phyloP scores from a whole-genome alignment of 2,797 vertebrate species.

The Antrozous pallidus region DNA sequence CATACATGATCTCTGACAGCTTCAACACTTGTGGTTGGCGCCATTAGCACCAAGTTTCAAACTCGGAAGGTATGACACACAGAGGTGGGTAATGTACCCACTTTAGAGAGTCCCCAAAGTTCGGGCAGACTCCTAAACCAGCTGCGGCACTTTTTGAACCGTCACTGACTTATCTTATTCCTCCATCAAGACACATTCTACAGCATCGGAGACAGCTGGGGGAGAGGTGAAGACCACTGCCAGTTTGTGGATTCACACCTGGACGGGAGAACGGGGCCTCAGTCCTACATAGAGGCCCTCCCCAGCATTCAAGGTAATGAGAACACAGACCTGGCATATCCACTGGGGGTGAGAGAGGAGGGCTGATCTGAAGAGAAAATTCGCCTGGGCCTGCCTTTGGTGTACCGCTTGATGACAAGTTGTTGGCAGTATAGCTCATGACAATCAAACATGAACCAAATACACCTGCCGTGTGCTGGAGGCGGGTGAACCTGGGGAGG shows the following conservation, averaged over 20 bases:
- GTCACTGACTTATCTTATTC: not conserved
- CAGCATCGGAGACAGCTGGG: conserved; percentile 94
- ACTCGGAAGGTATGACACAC: not conserved
- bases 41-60: not conserved
- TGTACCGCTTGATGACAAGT: not conserved
- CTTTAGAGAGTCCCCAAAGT: not conserved
- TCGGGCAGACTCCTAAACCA: not conserved
- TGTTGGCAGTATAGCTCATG: not conserved
- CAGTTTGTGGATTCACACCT: conserved; percentile 98
- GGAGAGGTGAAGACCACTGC: conserved; percentile 97
- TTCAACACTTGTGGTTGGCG: not conserved
- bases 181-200: conserved; percentile 91
- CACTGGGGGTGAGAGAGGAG: not conserved
- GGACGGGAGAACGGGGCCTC: conserved; percentile 94
- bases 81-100: not conserved
- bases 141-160: not conserved
- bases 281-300: conserved; percentile 87
- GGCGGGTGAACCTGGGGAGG: not conserved
- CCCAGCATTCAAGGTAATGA: conserved; percentile 91
- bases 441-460: not conserved
- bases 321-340: not conserved
- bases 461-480: not conserved
- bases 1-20: not conserved
- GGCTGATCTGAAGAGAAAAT: not conserved
- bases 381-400: not conserved